Percentiles rank a stretch among this genome's conserved stretches.
phyloP scores from a whole-genome alignment of 1,140 invertebrate species.

The Melitaea cinxia region DNA sequence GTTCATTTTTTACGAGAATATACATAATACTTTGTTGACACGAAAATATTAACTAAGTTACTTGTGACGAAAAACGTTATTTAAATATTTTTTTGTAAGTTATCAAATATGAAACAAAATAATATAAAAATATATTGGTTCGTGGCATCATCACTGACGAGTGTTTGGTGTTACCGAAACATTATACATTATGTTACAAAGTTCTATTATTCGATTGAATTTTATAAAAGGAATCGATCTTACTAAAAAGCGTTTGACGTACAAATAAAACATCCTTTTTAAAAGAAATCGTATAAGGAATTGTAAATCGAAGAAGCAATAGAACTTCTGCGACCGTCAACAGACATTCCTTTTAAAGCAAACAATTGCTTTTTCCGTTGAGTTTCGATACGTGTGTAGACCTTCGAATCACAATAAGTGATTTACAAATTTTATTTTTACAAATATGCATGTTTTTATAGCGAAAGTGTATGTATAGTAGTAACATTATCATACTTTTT shows the following conservation, averaged over 20 bases:
- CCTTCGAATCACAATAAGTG: conserved; percentile 5
- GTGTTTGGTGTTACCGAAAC: no score
- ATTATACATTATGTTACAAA: no score
- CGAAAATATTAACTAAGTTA: no score
- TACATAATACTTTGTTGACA: no score
- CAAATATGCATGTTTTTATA: background rate
- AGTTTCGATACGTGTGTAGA: conserved; percentile 7
- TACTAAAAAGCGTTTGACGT: conserved; percentile 21
- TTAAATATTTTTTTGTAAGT: no score
- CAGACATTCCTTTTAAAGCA: conserved; percentile 26
- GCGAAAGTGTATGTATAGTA: background rate
- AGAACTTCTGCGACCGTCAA: conserved; percentile 17
- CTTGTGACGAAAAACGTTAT: no score
- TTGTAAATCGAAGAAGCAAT: conserved; percentile 22
- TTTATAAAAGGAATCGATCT: conserved; percentile 13
- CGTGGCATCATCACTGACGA: no score
- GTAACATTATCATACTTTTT: background rate
- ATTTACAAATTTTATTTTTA: background rate
- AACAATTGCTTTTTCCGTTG: conserved; percentile 25
- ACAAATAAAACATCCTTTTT: conserved; percentile 21
- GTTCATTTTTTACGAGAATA: no score
- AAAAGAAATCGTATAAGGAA: conserved; percentile 20
- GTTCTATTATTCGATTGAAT: background rate
- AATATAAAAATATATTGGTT: no score
- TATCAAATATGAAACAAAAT: no score